Conservation (phyloP, 1,140 invertebrate species). For the Oryzaephilus surinamensis region DNA sequence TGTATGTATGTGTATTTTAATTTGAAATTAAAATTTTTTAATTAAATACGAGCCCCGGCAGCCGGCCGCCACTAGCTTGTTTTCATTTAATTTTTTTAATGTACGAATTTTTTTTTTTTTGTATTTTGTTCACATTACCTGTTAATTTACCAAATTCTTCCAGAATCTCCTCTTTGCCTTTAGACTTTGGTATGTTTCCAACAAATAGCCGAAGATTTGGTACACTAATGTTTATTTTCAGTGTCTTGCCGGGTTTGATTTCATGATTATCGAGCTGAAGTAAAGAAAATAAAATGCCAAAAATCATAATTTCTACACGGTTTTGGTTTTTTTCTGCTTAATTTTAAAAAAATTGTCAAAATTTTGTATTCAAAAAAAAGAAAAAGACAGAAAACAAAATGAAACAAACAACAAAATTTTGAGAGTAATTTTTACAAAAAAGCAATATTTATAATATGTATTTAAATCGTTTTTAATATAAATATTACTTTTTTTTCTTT, state of each 20-base stretch:
- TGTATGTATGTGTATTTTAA: too few species aligned
- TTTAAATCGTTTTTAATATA: background rate
- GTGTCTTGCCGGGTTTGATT: constrained; percentile 97
- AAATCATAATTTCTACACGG: too few species aligned
- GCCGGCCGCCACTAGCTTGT: constrained; percentile 33
- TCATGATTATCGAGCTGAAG: constrained; percentile 97
- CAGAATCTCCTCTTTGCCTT: constrained; percentile 99
- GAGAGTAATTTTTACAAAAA: constrained; percentile 19
- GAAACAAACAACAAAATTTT: constrained; percentile 17
- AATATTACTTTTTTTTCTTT: too few species aligned
- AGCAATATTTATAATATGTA: constrained; percentile 26
- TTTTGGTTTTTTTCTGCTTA: constrained; percentile 37
- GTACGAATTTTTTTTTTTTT: constrained; percentile 1
- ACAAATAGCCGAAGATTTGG: constrained; percentile 99
- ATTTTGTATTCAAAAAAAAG: background rate
- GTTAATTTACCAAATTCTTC: constrained; percentile 99
- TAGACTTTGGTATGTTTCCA: constrained; percentile 99
- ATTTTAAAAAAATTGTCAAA: background rate
- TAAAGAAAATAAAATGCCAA: constrained; percentile 48
- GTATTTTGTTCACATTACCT: constrained; percentile 83
- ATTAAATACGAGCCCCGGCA: constrained; percentile 36
- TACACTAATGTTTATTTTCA: constrained; percentile 99
- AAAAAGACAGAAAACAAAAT: too few species aligned
- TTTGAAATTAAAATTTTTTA: too few species aligned
- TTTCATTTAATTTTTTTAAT: constrained; percentile 8